Evolutionary conservation across 2,113 vertebrate genomes (phyloP), one percentile per base, ranked within the genome.

Genomic region (Garra rufa): DNA sequence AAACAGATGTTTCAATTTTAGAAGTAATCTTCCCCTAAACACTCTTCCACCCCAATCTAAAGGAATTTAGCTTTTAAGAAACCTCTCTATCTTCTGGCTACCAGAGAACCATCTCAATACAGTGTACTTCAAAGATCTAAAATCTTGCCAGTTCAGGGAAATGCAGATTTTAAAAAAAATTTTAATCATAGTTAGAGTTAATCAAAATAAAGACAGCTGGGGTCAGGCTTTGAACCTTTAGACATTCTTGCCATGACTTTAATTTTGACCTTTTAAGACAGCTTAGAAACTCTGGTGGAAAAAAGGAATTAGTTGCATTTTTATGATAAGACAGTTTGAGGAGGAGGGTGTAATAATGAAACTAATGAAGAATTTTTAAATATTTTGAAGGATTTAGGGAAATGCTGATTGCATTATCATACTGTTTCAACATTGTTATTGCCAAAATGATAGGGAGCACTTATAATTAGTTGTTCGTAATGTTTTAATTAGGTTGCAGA

Each of bases 1-100:
- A 65, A 83, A 76, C 88, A 88, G 80, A 83, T 88, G 85, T 81
- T 85, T 78, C 9, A 15, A 38, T 78, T 65, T 86, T 38, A 79
- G 26, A 19, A 78, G 65, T 82, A 75, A 41, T 57, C 41, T 76
- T 55, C 44, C 41, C 48, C 57, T 71, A 73, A 84, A 44, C 26
- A 71, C 43, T 71, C 30, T 30, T 82, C 41, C 30, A 38, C 41
- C 8, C 19, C 26, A 61, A 4, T 63, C 44, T 34, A 1, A 17
- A 21, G 26, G 24, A 38, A n/a, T 71, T 63, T 74, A 88, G 19
- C 9, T n/a, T 83, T 46, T 85, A 73, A 85, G 80, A 75, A 67
- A 79, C 82, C 13, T 30, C 1, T 71, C 73, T 21, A n/a, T 87
- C 21, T 80, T 6, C 55, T 61, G 46, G 30, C 63, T 46, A 10